phyloP scores from a whole-genome alignment of 2,113 vertebrate genomes.

The Setophaga coronata region DNA sequence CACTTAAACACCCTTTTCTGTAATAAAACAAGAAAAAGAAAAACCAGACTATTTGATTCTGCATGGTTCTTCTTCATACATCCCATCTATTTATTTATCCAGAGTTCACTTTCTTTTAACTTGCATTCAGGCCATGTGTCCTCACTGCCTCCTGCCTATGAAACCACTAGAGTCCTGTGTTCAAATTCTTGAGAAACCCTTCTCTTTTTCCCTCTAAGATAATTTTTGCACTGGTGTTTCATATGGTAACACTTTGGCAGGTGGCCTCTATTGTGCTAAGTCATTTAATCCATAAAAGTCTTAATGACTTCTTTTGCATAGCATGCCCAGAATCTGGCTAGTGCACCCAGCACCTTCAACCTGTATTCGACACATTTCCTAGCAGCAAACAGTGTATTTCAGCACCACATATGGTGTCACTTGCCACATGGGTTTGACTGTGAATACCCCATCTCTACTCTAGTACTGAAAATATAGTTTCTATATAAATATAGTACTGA shows the following conservation, averaged over 20 bases:
- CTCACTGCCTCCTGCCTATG: not conserved
- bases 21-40: not conserved
- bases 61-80: not conserved
- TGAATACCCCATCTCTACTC: not conserved
- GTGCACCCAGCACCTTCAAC: not conserved
- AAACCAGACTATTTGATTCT: not conserved
- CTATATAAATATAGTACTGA: not conserved
- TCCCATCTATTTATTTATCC: not conserved
- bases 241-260: not conserved
- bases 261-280: not conserved
- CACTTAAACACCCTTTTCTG: not conserved
- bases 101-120: not conserved
- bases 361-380: conserved; percentile 5
- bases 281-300: not conserved
- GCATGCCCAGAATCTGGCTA: not conserved
- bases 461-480: not conserved
- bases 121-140: not conserved
- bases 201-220: not conserved
- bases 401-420: not conserved
- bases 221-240: conserved; percentile 5
- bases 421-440: not conserved
- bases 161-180: not conserved
- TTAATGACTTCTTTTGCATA: conserved; percentile 13
- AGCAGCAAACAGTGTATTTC: not conserved
- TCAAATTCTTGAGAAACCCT: not conserved